Evolutionary conservation across 2,888 invertebrate species (phyloP), one percentile per base, ranked within the genome.

Genomic region (Phengaris arion): DNA sequence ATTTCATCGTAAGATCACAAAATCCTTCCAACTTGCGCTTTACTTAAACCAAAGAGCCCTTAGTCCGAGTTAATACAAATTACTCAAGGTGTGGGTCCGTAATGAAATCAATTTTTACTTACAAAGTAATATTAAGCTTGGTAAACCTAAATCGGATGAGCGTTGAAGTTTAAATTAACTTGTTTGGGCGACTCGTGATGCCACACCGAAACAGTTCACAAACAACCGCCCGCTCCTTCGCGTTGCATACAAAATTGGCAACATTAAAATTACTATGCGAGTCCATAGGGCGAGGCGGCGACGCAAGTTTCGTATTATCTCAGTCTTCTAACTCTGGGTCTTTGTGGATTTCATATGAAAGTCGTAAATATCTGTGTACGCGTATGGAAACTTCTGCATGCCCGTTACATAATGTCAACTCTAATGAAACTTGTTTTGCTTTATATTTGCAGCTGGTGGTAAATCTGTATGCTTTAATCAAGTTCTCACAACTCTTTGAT

Each of bases 161-260:
- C 87, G 83, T 85, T 85, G 84, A 89, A 91, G 89, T 89, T 90
- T 89, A 89, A 90, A 90, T 90, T 91, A 89, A 87, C 89, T 90
- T 88, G 89, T 89, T 72, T 88, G 86, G 86, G 84, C 83, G 77
- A 80, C 81, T 82, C 79, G 83, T 80, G 81, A 82, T 83, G 81
- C 80, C 80, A 81, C 76, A 77, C 77, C 78, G 76, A 77, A 78
- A 84, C 83, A 86, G 85, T 85, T 87, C 85, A 84, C 85, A 87
- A 88, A 87, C 87, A 86, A 84, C 81, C 81, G 79, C 81, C 80
- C 79, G 79, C 81, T 81, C 77, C 78, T 83, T 80, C 80, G 82
- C 81, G 84, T 84, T 86, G 88, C 88, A 89, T 88, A 88, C 87
- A 87, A 89, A 69, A 89, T 89, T 85, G 86, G 82, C 80, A 82